Base-by-base conservation (phyloP, 2,888 invertebrate species). In the Cantharis flavilabris region DNA sequence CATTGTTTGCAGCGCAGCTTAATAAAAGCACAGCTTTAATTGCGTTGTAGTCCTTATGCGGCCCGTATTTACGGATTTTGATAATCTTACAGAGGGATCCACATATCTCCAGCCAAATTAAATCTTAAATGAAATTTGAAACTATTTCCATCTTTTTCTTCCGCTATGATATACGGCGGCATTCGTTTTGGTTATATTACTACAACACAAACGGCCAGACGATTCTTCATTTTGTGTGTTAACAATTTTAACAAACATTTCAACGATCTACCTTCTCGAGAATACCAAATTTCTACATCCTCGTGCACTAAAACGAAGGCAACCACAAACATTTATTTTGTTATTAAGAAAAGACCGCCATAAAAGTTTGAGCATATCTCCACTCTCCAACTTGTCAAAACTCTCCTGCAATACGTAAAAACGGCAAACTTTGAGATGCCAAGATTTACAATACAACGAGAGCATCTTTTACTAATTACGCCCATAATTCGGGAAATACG, bases 41-140 rank as follows among this genome's bases (percentile, higher is more conserved):
- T 87, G 87, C 85, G 80, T 73, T 72, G 76, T 71, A 49, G 78
- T 81, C 84, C 83, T 79, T 83, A 84, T 77, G 26, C 80, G 76
- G 76, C 73, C 65, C 72, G 75, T 69, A 70, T 78, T 76, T 79
- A 82, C 79, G 79, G 76, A 80, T 78, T 78, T 62, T 78, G 77
- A 74, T 84, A 84, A 86, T 86, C 85, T 85, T 83, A 83, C 83
- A 84, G 83, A 84, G 86, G 85, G 86, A 85, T 85, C 83, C 85
- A 85, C 85, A 86, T 87, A 86, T 86, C 85, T 86, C 84, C 82
- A 84, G 85, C 86, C 85, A 88, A 88, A 88, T 88, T 88, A 87
- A 88, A 88, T 88, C 88, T 88, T 87, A 87, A 88, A 88, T 88
- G 88, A 88, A 88, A 88, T 88, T 87, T 84, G 86, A 88, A 88